Base-by-base conservation (phyloP, 2,888 invertebrate genomes). In the Epirrhoe alternata region DNA sequence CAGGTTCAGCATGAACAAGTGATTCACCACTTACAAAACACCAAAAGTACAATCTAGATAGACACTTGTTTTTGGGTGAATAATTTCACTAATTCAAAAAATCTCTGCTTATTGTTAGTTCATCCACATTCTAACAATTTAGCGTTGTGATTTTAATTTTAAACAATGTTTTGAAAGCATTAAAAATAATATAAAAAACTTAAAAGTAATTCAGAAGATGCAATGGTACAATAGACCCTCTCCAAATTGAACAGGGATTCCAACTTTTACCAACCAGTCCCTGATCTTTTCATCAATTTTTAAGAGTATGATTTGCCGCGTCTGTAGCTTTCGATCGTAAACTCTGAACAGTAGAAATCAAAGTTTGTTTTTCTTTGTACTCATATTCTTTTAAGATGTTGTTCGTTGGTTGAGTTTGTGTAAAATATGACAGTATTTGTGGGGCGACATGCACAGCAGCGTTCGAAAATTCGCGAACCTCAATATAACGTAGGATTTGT, bases 181-280 rank as follows among this genome's bases (percentile, higher is more conserved):
- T 61, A 75, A 77, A 75, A 72, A 78, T 74, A 74, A 77, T 61
- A 68, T 68, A 55, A 77, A 75, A 68, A 83, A 78, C 75, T 81
- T 81, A 59, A 75, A 70, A 64, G 64, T 72, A 66, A 75, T 76
- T 74, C 78, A 80, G 85, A 84, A 86, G 81, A 88, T 90, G 87
- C 86, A 90, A 90, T n/a, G n/a, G n/a, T n/a, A n/a, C n/a, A n/a
- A 90, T 90, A 82, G 80, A 80, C 81, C 77, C 79, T 83, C 80
- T 78, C 80, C 73, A 88, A 89, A 88, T 88, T 89, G 86, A 80
- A 86, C 83, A 78, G 80, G 83, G 84, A 83, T 86, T 84, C 80
- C 83, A 88, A 87, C 82, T 88, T 82, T 87, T 85, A 86, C 85
- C 79, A 83, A 84, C 82, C 75, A 84, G 82, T 83, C 82, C 76